These are phyloP conservation scores for Habrosyne pyritoides DNA, from an alignment of 2,888 invertebrate genomes.

Conservation along the genomic window DNA sequence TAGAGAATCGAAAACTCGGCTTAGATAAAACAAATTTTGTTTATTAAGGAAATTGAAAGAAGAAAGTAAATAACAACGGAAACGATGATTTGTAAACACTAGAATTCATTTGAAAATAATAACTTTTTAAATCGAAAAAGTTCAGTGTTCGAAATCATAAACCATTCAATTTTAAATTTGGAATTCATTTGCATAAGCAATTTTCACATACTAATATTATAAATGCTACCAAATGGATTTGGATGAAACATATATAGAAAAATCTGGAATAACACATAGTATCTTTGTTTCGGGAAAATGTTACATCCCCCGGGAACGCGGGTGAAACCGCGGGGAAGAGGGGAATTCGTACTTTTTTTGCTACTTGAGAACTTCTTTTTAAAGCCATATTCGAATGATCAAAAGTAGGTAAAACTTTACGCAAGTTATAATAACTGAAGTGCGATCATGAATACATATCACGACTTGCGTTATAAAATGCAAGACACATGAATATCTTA, in stretches of 20 bases:
- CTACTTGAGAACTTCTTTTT: not conserved
- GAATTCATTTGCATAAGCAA: too few relatives aligned
- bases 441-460: conserved; percentile 28
- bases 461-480: conserved; percentile 31
- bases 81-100: not conserved
- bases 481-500: conserved; percentile 48
- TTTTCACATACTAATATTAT: too few relatives aligned
- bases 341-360: too few relatives aligned
- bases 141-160: too few relatives aligned
- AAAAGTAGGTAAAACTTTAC: conserved; percentile 11
- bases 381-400: conserved; percentile 13
- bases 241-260: too few relatives aligned
- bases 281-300: too few relatives aligned
- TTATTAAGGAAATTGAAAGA: not conserved
- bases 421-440: conserved; percentile 25
- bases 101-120: not conserved
- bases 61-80: not conserved
- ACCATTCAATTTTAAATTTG: too few relatives aligned
- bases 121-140: not conserved
- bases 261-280: too few relatives aligned
- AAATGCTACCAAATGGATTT: too few relatives aligned
- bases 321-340: too few relatives aligned
- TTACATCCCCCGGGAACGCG: too few relatives aligned
- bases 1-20: not conserved
- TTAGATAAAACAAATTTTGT: not conserved